phyloP scores from a whole-genome alignment of 2,797 vertebrate genomes.

The Notolabrus celidotus region DNA sequence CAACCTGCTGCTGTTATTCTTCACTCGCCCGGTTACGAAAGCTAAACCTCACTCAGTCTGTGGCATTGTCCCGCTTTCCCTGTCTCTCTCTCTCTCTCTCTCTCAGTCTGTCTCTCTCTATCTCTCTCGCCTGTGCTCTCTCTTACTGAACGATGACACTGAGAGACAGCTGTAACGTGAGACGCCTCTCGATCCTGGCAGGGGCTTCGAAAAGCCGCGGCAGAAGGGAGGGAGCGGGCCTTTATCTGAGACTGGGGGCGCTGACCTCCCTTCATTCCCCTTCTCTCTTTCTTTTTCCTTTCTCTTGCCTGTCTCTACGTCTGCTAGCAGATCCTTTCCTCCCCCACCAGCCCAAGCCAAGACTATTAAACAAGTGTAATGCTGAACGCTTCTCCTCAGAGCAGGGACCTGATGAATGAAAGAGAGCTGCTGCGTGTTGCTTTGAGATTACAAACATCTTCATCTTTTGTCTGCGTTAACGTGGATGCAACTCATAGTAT shows the following conservation, averaged over 20 bases:
- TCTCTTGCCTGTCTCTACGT: conserved; percentile 60
- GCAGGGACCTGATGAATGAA: conserved; percentile 63
- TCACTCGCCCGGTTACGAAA: conserved; percentile 66
- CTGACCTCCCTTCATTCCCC: conserved; percentile 81
- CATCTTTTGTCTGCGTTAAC: conserved; percentile 23
- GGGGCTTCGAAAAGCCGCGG: conserved; percentile 79
- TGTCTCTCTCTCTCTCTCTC: conserved; percentile 39
- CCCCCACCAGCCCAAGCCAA: conserved; percentile 64
- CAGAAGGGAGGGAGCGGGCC: conserved; percentile 79
- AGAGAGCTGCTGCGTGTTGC: conserved; percentile 27
- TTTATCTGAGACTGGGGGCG: conserved; percentile 84
- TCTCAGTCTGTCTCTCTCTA: conserved; percentile 34
- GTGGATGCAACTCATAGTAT: conserved; percentile 31
- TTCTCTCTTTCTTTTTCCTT: conserved; percentile 72
- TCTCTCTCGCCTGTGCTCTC: conserved; percentile 49
- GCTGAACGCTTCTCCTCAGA: conserved; percentile 36
- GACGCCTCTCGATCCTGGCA: conserved; percentile 84
- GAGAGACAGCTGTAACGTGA: conserved; percentile 87
- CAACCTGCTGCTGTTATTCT: conserved; percentile 72
- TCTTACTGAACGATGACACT: conserved; percentile 84
- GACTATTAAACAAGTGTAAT: conserved; percentile 63
- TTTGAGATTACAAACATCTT: conserved; percentile 25
- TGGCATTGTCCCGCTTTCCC: conserved; percentile 72
- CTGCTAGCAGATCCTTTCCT: conserved; percentile 70
- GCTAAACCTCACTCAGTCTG: conserved; percentile 59